A percentile compares a stretch with the other conserved stretches of the same genome.
These are phyloP conservation scores for Zoanthus gigantus DNA, from an alignment of 92 coral and sea anemone genomes.

Conservation along the genomic window DNA sequence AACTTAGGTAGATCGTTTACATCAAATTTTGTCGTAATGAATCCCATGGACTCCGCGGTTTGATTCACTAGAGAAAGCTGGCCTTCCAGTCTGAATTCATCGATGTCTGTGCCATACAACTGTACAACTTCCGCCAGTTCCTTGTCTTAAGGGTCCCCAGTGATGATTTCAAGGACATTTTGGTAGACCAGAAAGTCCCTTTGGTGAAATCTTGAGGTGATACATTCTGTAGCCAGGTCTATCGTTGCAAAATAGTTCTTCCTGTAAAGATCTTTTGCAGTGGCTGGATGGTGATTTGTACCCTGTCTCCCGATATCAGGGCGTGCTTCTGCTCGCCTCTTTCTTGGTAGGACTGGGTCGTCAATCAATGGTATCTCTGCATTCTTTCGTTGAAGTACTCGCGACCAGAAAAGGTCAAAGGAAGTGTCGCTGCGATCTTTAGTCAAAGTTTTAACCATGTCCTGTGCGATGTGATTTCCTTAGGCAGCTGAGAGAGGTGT, in stretches of 20 bases:
- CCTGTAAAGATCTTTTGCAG: constrained; percentile 37
- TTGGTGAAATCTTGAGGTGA: constrained; percentile 34
- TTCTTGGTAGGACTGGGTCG: constrained; percentile 33
- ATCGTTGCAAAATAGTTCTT: constrained; percentile 8
- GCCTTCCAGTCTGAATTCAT: constrained; percentile 46
- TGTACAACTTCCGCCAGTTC: constrained; percentile 45
- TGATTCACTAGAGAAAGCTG: constrained; percentile 47
- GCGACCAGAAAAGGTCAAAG: not conserved
- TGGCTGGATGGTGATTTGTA: constrained; percentile 30
- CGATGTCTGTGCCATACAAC: constrained; percentile 42
- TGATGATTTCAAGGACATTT: not conserved
- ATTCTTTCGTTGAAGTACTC: constrained; percentile 24
- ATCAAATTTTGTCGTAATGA: constrained; percentile 31
- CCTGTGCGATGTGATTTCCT: too few species aligned
- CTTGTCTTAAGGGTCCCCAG: constrained; percentile 40
- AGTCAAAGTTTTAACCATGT: not conserved
- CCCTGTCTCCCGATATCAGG: constrained; percentile 15
- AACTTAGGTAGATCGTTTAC: constrained; percentile 33
- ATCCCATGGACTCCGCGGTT: constrained; percentile 57
- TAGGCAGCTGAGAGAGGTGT: not conserved
- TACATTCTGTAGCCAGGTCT: constrained; percentile 24
- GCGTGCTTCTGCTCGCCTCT: constrained; percentile 4
- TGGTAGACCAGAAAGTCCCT: constrained; percentile 35
- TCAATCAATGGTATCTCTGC: constrained; percentile 18
- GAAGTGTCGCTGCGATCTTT: not conserved